phyloP scores from a whole-genome alignment of 2,113 vertebrate genomes.

The Albula goreensis region DNA sequence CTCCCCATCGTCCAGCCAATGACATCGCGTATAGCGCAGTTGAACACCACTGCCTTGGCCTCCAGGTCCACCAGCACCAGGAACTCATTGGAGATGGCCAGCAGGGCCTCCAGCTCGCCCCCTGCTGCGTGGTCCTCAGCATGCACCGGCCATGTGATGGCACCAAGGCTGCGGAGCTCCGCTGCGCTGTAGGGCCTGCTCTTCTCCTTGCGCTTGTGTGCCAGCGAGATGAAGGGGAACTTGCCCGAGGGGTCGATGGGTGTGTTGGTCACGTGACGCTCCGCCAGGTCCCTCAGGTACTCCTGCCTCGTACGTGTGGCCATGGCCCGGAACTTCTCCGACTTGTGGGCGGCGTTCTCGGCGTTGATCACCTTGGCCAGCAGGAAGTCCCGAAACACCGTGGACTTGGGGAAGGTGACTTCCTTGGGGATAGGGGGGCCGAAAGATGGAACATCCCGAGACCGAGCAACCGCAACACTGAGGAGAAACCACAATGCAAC shows the following conservation, averaged over 20 bases:
- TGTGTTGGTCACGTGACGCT: slow-evolving; percentile 96
- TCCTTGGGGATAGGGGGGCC: slow-evolving; percentile 94
- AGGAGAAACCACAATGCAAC: slow-evolving; percentile 3
- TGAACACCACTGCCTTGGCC: slow-evolving; percentile 90
- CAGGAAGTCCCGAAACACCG: slow-evolving; percentile 97
- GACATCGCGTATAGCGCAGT: slow-evolving; percentile 91
- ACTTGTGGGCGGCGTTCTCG: slow-evolving; percentile 97
- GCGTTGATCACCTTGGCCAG: slow-evolving; percentile 96
- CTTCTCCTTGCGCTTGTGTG: slow-evolving; percentile 96
- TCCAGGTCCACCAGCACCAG: slow-evolving; percentile 90
- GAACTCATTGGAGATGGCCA: slow-evolving; percentile 91
- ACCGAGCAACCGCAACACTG: slow-evolving; percentile 94
- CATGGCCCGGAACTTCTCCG: slow-evolving; percentile 96
- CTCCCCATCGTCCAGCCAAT: slow-evolving; percentile 91
- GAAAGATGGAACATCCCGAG: slow-evolving; percentile 94
- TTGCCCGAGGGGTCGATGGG: slow-evolving; percentile 96
- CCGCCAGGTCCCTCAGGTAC: slow-evolving; percentile 94
- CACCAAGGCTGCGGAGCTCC: slow-evolving; percentile 88
- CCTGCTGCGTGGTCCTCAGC: slow-evolving; percentile 87
- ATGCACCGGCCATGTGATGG: slow-evolving; percentile 83
- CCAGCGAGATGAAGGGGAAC: slow-evolving; percentile 95
- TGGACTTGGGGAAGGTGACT: slow-evolving; percentile 93
- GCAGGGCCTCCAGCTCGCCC: slow-evolving; percentile 87
- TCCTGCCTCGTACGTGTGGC: slow-evolving; percentile 95
- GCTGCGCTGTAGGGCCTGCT: slow-evolving; percentile 84